Base-by-base conservation (phyloP, 2,797 vertebrate genomes). In the Artibeus jamaicensis region DNA sequence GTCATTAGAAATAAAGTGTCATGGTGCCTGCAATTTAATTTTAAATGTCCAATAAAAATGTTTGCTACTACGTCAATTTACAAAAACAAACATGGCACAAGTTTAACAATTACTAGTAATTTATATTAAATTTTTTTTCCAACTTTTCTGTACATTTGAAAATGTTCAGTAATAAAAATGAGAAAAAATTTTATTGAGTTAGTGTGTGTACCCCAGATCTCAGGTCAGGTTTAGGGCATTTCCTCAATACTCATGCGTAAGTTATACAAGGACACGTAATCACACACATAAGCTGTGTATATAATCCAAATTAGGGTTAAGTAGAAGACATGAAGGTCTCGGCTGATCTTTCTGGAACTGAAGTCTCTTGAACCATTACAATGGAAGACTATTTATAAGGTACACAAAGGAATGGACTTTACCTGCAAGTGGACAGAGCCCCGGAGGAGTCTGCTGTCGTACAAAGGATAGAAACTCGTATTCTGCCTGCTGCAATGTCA, bases 401-500 rank as follows among this genome's bases (percentile, higher is more conserved):
- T 39, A 96, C 26, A 86, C 48, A 86, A 8, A 91, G 59, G 91
- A 91, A 2, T 62, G 48, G 82, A 24, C 73, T 89, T 98, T 98
- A 99, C 99, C 99, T 97, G 99, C 99, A 0, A 99, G 99, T 1
- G 99, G 99, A 98, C 99, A 99, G 94, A 99, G 98, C 70, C 99
- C 99, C 0, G 99, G 99, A 0, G 99, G 99, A 0, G 99, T 99
- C 98, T 99, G 99, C 94, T 99, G 99, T 15, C 99, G 98, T 92
- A 99, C 95, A 24, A 99, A 99, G 87, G 99, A 99, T 96, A 99
- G 99, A 96, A 99, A 99, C 97, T 99, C 99, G 0, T 99, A 99
- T 97, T 99, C 99, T 0, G 99, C 99, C 95, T 99, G 99, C 98
- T 99, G 99, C 97, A 99, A 90, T 0, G 98, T 98, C 93, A 99